phyloP scores from a whole-genome alignment of 2,113 vertebrate species.

The Labrus mixtus region DNA sequence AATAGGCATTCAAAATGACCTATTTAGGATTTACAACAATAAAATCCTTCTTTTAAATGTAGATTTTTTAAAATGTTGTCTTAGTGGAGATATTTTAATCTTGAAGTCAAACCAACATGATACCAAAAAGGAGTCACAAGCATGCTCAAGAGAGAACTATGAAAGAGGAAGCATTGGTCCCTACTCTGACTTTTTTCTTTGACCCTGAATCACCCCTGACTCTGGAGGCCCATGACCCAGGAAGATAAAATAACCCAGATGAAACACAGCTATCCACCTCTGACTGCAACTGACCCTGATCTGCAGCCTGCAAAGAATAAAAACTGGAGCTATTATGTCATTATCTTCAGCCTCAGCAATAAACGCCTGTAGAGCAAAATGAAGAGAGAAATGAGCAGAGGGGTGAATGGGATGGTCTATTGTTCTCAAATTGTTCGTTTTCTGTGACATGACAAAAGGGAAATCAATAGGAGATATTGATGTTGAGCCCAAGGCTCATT shows the following conservation, averaged over 20 bases:
- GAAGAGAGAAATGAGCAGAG: conserved; percentile 32
- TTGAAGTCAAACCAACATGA: not conserved
- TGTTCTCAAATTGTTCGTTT: conserved; percentile 66
- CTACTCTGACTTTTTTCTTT: conserved; percentile 24
- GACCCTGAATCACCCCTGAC: conserved; percentile 30
- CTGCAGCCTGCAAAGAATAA: conserved; percentile 22
- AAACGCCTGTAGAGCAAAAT: conserved; percentile 54
- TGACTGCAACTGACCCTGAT: conserved; percentile 15
- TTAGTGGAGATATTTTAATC: conserved; percentile 2
- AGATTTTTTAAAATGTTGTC: no score
- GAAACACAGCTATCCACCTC: conserved; percentile 27
- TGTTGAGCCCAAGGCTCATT: conserved; percentile 59
- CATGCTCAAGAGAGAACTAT: not conserved
- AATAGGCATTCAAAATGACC: no score
- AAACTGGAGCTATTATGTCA: conserved; percentile 56
- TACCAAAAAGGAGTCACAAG: no score
- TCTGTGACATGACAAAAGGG: conserved; percentile 61
- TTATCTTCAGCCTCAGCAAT: conserved; percentile 53
- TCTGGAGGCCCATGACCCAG: conserved; percentile 21
- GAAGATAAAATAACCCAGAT: conserved; percentile 43
- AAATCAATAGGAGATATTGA: conserved; percentile 75
- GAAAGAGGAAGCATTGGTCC: not conserved
- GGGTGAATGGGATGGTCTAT: conserved; percentile 47
- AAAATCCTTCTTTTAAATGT: no score
- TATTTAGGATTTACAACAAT: no score